Evolutionary conservation across 2,888 invertebrate species (phyloP).

Genomic region (Yponomeuta sedellus): DNA sequence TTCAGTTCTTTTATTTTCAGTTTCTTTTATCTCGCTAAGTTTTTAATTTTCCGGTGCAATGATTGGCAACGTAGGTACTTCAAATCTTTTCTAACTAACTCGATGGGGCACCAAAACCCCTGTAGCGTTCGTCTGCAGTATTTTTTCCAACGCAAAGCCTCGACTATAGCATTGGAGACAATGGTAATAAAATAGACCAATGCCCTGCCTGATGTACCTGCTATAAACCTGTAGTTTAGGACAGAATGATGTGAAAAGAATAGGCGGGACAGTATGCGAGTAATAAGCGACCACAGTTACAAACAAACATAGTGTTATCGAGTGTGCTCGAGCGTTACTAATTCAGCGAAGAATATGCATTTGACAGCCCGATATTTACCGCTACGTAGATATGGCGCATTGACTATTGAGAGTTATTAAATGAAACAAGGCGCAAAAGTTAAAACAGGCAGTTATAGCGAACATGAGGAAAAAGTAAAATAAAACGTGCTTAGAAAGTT

Average conservation of each 20-base stretch:
- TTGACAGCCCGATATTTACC: not conserved
- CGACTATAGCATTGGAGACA: too few relatives aligned
- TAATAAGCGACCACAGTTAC: not conserved
- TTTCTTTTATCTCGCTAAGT: too few relatives aligned
- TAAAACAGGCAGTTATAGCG: too few relatives aligned
- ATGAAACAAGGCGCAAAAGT: not conserved
- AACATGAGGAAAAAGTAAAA: not conserved
- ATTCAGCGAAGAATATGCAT: not conserved
- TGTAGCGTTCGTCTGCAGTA: too few relatives aligned
- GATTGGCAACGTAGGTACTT: too few relatives aligned
- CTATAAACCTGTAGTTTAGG: not conserved
- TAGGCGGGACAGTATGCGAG: not conserved
- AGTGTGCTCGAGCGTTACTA: not conserved
- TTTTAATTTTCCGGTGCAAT: too few relatives aligned
- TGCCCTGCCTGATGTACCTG: too few relatives aligned
- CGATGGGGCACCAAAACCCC: too few relatives aligned
- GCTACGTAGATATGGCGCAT: not conserved
- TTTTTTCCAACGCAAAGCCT: too few relatives aligned
- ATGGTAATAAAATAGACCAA: too few relatives aligned
- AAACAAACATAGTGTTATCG: not conserved
- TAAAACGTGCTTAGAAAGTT: not conserved
- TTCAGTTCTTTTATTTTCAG: too few relatives aligned
- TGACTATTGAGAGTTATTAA: not conserved
- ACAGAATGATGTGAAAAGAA: not conserved
- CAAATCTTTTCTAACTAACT: too few relatives aligned